A percentile compares a stretch with the other conserved stretches of the same genome.
These are phyloP conservation scores for Pteronotus mesoamericanus DNA, from an alignment of 2,797 vertebrate species.

Conservation along the genomic window DNA sequence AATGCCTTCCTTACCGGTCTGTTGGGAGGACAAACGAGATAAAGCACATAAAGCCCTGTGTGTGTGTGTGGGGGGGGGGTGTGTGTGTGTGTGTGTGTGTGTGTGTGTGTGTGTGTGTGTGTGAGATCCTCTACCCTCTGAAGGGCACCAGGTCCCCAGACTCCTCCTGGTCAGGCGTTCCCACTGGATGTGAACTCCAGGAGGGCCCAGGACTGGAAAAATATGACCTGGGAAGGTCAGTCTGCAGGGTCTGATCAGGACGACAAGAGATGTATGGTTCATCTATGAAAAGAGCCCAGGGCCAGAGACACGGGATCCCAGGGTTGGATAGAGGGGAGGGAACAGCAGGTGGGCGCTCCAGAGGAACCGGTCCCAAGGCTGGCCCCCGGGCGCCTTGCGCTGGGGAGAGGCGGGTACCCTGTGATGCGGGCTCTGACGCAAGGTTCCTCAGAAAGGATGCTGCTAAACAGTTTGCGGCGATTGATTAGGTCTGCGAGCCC, in stretches of 20 bases:
- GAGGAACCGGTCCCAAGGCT: not conserved
- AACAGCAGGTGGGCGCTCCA: not conserved
- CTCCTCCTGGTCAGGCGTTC: not conserved
- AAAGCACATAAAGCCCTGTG: not conserved
- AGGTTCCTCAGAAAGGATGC: not conserved
- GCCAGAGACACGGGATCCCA: not conserved
- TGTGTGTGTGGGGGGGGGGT: not conserved
- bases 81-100: not conserved
- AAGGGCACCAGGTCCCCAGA: not conserved
- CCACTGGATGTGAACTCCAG: not conserved
- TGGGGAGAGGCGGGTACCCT: not conserved
- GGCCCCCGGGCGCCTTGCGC: not conserved
- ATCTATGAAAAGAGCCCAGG: not conserved
- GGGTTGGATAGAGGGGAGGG: not conserved
- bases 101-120: too few relatives aligned
- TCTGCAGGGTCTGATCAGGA: not conserved
- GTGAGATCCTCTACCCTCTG: not conserved
- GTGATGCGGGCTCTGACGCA: not conserved
- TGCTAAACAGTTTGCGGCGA: not conserved
- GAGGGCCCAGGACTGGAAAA: not conserved
- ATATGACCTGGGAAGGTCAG: not conserved
- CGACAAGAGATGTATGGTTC: not conserved
- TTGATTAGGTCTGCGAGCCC: not conserved
- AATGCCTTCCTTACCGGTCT: not conserved
- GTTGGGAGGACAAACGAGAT: not conserved